Conservation (phyloP, 2,888 invertebrate species). For the Corbicula japonica region DNA sequence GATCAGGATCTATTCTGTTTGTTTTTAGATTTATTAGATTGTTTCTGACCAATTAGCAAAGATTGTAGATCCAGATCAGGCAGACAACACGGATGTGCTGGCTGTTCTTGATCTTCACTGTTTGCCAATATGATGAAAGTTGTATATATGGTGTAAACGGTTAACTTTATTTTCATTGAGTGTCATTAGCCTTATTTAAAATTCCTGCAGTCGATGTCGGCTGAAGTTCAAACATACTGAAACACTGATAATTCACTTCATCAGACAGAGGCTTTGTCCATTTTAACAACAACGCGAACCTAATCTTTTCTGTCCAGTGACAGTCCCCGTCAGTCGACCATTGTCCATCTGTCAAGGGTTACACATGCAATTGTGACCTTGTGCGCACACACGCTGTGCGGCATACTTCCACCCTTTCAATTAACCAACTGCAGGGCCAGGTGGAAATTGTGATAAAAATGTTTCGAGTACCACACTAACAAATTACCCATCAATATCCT, state of each 20-base stretch:
- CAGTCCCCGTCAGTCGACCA: constrained; percentile 23
- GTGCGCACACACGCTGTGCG: constrained; percentile 26
- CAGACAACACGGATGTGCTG: no score
- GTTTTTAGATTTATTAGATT: no score
- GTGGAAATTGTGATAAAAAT: constrained; percentile 32
- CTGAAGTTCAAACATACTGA: neutral
- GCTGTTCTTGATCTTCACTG: no score
- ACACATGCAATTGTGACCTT: constrained; percentile 24
- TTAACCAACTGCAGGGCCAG: constrained; percentile 28
- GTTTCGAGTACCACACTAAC: constrained; percentile 41
- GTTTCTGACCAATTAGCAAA: no score
- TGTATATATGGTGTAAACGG: no score
- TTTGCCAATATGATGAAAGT: no score
- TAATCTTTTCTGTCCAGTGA: constrained; percentile 5
- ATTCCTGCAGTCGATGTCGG: no score
- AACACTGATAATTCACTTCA: constrained; percentile 15
- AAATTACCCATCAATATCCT: constrained; percentile 48
- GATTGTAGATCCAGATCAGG: no score
- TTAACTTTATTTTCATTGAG: no score
- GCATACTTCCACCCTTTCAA: constrained; percentile 25
- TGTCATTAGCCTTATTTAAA: no score
- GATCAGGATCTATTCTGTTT: no score
- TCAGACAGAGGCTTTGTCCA: constrained; percentile 14
- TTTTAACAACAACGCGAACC: constrained; percentile 6
- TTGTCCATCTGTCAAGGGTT: constrained; percentile 36